phyloP scores from a whole-genome alignment of 1,140 invertebrate genomes.

The Pseudomyrmex dendroicus region DNA sequence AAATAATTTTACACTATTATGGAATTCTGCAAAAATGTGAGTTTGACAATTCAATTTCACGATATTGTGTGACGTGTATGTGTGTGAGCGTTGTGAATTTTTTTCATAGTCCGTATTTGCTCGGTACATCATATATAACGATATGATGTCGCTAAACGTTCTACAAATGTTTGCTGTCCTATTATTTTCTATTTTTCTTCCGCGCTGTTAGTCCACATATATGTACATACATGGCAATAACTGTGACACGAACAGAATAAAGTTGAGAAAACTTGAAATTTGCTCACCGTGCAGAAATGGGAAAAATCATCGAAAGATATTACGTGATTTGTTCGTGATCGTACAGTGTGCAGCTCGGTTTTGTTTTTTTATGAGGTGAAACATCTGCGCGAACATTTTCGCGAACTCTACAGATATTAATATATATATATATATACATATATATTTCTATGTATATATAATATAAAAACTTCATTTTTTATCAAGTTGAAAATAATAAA shows the following conservation, averaged over 20 bases:
- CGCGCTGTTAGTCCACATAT: too few relatives aligned
- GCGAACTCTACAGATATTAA: too few relatives aligned
- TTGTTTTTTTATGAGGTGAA: too few relatives aligned
- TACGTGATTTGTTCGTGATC: background rate
- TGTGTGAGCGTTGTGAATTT: background rate
- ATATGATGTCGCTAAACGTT: constrained; percentile 21
- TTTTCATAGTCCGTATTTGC: constrained; percentile 10
- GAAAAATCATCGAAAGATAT: background rate
- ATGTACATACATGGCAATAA: background rate
- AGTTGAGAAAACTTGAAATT: constrained; percentile 14
- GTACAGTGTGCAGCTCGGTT: background rate
- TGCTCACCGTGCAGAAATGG: background rate
- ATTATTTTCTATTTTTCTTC: constrained; percentile 17
- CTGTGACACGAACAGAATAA: constrained; percentile 1
- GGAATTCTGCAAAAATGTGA: background rate
- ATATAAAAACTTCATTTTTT: too few relatives aligned
- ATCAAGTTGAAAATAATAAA: too few relatives aligned
- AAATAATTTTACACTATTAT: background rate
- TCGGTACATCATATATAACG: background rate
- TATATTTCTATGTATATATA: too few relatives aligned
- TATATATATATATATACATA: too few relatives aligned
- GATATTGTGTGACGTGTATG: too few relatives aligned
- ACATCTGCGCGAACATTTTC: too few relatives aligned
- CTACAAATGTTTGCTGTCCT: constrained; percentile 11
- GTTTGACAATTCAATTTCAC: background rate